A percentile compares a stretch with the other conserved stretches of the same genome.
These are phyloP conservation scores for Ageneiosus marmoratus DNA, from an alignment of 2,113 vertebrate genomes.

Conservation along the genomic window DNA sequence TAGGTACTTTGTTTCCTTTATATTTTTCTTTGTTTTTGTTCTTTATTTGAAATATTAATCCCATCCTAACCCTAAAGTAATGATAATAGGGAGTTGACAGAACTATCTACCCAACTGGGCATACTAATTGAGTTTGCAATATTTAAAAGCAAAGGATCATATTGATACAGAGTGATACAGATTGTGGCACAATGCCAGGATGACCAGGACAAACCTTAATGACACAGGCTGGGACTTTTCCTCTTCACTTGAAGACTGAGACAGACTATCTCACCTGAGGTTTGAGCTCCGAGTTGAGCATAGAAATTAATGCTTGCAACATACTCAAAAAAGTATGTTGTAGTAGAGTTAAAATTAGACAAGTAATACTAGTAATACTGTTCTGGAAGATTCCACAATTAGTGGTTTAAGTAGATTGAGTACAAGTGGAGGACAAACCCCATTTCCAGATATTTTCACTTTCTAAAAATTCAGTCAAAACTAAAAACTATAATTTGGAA, in stretches of 20 bases:
- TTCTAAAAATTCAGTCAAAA: too few species aligned
- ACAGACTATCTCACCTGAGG: constrained; percentile 28
- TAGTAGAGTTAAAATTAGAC: too few species aligned
- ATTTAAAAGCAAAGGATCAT: constrained; percentile 93
- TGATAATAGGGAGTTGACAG: constrained; percentile 89
- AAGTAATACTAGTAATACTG: too few species aligned
- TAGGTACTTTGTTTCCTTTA: constrained; percentile 33
- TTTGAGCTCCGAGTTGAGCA: too few species aligned
- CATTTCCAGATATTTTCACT: too few species aligned
- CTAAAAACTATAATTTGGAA: too few species aligned
- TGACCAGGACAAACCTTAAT: constrained; percentile 81
- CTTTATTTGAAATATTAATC: constrained; percentile 83
- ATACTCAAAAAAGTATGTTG: too few species aligned
- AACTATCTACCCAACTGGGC: constrained; percentile 94
- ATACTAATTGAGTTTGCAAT: constrained; percentile 96
- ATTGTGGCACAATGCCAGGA: constrained; percentile 87
- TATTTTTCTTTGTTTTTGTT: background rate
- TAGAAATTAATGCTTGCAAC: too few species aligned
- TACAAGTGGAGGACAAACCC: too few species aligned
- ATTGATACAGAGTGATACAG: constrained; percentile 93
- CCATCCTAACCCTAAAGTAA: constrained; percentile 80
- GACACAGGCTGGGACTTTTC: constrained; percentile 62
- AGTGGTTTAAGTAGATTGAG: too few species aligned
- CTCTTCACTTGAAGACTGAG: constrained; percentile 63
- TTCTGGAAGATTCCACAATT: too few species aligned